phyloP scores from a whole-genome alignment of 2,888 invertebrate genomes.

The Spisula solida region DNA sequence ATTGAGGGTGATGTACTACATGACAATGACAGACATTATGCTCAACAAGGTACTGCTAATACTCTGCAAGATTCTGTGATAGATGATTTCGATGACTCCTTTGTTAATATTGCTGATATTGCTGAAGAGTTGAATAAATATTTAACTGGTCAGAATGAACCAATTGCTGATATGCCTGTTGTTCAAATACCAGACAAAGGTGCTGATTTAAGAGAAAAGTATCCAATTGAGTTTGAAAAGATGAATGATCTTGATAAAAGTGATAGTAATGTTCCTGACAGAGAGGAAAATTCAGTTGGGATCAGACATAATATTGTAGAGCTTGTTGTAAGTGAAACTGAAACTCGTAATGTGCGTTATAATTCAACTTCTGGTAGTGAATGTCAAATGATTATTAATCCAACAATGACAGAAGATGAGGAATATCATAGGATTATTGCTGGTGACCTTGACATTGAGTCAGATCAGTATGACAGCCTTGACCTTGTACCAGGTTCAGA shows the following conservation, averaged over 20 bases:
- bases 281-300: neutral
- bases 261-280: neutral
- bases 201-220: neutral
- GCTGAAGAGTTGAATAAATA: conserved; percentile 9
- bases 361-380: conserved; percentile 54
- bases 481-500: conserved; percentile 67
- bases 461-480: conserved; percentile 42
- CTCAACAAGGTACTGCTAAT: neutral
- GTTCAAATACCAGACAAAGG: neutral
- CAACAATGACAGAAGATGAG: conserved; percentile 66
- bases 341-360: neutral
- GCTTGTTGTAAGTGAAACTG: neutral
- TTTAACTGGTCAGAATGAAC: neutral
- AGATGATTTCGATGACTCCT: conserved; percentile 41
- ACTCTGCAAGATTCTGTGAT: neutral
- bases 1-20: neutral
- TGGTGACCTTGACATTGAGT: conserved; percentile 49
- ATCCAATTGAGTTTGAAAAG: neutral
- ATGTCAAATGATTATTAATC: conserved; percentile 59
- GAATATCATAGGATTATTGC: conserved; percentile 66
- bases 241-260: neutral
- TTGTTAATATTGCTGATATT: conserved; percentile 36
- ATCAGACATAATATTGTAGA: neutral
- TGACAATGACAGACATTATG: neutral
- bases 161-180: conserved; percentile 7